Evolutionary conservation across 2,113 vertebrate species (phyloP), one percentile per base, ranked within the genome.

Genomic region (Podocnemis expansa): DNA sequence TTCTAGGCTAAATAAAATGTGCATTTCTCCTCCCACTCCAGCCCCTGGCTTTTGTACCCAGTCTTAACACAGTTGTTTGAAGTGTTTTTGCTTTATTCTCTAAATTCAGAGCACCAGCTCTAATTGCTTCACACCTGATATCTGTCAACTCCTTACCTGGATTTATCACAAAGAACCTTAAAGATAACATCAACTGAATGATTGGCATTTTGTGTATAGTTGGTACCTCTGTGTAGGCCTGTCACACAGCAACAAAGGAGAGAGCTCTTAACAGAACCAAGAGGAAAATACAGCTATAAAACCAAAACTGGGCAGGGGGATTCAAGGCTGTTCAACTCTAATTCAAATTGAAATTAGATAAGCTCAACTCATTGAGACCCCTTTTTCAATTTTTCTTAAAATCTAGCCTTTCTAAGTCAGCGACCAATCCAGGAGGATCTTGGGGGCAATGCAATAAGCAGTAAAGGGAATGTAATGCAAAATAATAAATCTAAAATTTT

Each of bases 401-500:
- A 76, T 45, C 41, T 45, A 25, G 25, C 73, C 41, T 43, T 43
- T 43, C 70, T 21, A 25, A 11, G 12, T 76, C 41, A 27, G 12
- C 43, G 89, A 89, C 45, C 89, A 67, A 31, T 2, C 84, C 88
- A 52, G 56, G 25, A 94, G 76, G 85, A 73, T 76, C 91, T 85
- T 0, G 3, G 82, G 88, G 88, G 93, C 94, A 73, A 1, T 51
- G 80, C 73, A 90, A 70, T 82, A 5, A 25, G 43, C 89, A 90
- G 41, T 91, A 73, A 60, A 91, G 80, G 45, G 90, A 93, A 41
- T 5, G 78, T 41, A 92, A 91, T 83, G 58, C 63, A 79, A 45
- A 55, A 91, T 80, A 90, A 93, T 49, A 45, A n/a, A 58, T 55
- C 89, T 58, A 84, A 22, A 88, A n/a, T n/a, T n/a, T n/a, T n/a